Conservation (phyloP, 2,888 invertebrate species). For the Nymphalis urticae region DNA sequence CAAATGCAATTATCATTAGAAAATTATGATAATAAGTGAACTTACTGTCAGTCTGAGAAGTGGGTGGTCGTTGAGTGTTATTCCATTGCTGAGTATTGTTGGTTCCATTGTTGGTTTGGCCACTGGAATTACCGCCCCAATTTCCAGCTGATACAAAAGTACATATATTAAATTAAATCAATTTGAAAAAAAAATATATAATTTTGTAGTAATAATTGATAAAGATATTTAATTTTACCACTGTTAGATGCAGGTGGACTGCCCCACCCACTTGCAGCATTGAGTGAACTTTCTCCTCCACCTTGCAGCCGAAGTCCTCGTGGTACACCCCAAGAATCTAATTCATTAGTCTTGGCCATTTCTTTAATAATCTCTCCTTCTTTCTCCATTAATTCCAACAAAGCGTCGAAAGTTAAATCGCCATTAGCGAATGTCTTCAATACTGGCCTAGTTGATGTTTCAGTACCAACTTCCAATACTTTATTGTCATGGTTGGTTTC, state of each 20-base stretch:
- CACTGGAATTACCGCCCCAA: conserved; percentile 76
- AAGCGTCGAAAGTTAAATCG: conserved; percentile 75
- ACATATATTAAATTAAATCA: conserved; percentile 11
- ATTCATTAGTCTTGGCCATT: conserved; percentile 49
- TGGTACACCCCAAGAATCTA: conserved; percentile 83
- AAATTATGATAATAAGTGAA: conserved; percentile 45
- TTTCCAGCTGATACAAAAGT: conserved; percentile 64
- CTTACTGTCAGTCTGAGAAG: conserved; percentile 79
- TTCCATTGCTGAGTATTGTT: conserved; percentile 80
- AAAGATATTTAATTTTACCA: conserved; percentile 55
- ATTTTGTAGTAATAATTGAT: too few species aligned
- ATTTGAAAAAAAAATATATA: neutral
- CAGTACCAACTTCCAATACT: conserved; percentile 57
- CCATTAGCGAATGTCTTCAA: conserved; percentile 72
- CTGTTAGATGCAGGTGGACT: conserved; percentile 87
- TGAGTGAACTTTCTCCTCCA: conserved; percentile 91
- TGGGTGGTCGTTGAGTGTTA: conserved; percentile 76
- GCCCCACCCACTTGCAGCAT: conserved; percentile 89
- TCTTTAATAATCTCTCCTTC: conserved; percentile 59
- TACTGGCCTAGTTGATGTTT: conserved; percentile 51
- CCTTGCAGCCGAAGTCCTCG: conserved; percentile 85
- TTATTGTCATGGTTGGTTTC: conserved; percentile 78
- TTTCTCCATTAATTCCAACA: conserved; percentile 68
- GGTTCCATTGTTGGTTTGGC: conserved; percentile 70
- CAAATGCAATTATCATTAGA: conserved; percentile 24